Base-by-base conservation (phyloP, 2,797 vertebrate genomes). In the Euphonia xanthogaster region DNA sequence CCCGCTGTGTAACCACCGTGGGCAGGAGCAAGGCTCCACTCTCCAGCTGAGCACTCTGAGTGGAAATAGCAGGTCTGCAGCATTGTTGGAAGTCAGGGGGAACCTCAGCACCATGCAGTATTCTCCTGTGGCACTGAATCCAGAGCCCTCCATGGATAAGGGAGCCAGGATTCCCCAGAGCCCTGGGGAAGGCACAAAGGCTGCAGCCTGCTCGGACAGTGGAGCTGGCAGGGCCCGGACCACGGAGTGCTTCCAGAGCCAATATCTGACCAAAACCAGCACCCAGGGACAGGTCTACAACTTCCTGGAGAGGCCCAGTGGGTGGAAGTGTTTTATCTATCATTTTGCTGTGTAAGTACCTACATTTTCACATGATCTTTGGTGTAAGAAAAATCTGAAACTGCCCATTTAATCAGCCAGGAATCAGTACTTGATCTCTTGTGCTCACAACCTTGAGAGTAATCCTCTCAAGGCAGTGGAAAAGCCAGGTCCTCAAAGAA, bases 341-440 rank as follows among this genome's bases (percentile, higher is more conserved):
- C 99, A 99, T 95, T 99, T 99, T 94, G 97, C 98, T 10, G 99
- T 99, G 99, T 99, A 97, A 99, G 99, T 99, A 98, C 37, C 25
- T 66, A 22, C 4, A 8, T 40, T 81, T 74, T 87, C 14, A 28
- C 37, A 2, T 47, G 9, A 20, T 39, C 44, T 86, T 67, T 88
- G 21, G 7, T 67, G 14, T 68, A 57, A 75, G 48, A 86, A 66
- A 66, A 84, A 30, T 55, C 37, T 51, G 71, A 75, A 73, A 18
- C 63, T 39, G 22, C 48, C 28, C 48, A 12, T 28, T 70, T 60
- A 22, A 42, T 55, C 53, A 85, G 30, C 6, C 24, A 45, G 55
- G 57, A 95, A 28, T 70, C 4, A 51, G 31, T 39, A 10, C n/a
- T 24, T 51, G 42, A 51, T 45, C 14, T 84, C 22, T 16, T 6